These are phyloP conservation scores for Drosophila formosana DNA, from an alignment of 2,888 invertebrate genomes.

Conservation along the genomic window DNA sequence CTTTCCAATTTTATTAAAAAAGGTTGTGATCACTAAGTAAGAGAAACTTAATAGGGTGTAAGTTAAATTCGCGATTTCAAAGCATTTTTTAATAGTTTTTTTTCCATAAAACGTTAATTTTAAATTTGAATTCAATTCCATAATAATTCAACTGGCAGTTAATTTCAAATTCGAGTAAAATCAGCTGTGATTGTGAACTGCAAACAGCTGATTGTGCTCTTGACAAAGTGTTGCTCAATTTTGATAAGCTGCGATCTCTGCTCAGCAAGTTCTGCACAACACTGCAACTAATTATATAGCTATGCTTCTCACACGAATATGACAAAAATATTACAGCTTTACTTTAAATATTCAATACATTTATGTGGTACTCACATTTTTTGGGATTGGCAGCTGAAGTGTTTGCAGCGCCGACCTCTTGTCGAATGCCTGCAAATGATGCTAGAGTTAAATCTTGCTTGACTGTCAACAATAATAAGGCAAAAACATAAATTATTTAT, in stretches of 20 bases:
- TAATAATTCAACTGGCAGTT: neutral
- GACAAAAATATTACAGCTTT: neutral
- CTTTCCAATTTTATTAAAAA: no score
- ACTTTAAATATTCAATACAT: neutral
- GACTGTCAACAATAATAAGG: slow-evolving; percentile 17
- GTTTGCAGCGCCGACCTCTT: slow-evolving; percentile 25
- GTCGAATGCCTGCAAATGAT: slow-evolving; percentile 14
- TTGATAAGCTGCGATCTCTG: neutral
- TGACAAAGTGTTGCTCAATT: neutral
- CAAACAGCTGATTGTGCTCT: neutral
- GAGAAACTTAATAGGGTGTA: no score
- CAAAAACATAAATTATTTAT: neutral
- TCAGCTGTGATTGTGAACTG: neutral
- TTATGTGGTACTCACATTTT: slow-evolving; percentile 43
- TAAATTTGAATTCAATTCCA: neutral
- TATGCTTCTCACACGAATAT: neutral
- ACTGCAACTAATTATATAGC: neutral
- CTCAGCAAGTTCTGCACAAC: neutral
- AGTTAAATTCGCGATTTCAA: no score
- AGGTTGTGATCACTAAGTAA: no score
- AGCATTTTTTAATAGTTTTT: no score
- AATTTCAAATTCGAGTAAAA: neutral
- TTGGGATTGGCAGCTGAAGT: slow-evolving; percentile 15
- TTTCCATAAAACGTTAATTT: neutral
- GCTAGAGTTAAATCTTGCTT: slow-evolving; percentile 18